These are phyloP conservation scores for Alectura lathami DNA, from an alignment of 2,113 vertebrate species.

Conservation along the genomic window DNA sequence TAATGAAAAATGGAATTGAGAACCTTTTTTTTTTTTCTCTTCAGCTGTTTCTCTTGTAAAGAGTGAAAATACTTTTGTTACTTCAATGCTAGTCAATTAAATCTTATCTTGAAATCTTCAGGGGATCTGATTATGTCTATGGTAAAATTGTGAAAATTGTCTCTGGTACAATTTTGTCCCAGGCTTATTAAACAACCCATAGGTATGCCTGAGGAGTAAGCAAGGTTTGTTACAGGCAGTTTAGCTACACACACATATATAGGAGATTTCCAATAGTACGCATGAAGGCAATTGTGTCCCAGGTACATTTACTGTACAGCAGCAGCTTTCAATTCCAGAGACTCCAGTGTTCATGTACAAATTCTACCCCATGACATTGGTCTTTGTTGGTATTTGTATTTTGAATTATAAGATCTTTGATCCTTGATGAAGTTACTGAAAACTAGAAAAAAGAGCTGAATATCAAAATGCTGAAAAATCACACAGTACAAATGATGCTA, in stretches of 20 bases:
- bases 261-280: fast-evolving
- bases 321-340: not conserved
- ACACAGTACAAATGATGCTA: not conserved
- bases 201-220: not conserved
- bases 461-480: not conserved
- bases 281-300: not conserved
- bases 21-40: not conserved
- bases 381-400: not conserved
- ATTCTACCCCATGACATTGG: not conserved
- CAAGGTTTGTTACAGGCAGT: not conserved
- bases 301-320: not conserved
- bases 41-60: not conserved
- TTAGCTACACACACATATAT: not conserved
- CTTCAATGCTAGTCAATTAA: not conserved
- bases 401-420: not conserved
- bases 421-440: not conserved
- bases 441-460: not conserved
- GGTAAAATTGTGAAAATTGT: not conserved
- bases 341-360: not conserved
- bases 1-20: not conserved
- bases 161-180: not conserved
- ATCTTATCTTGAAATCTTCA: not conserved
- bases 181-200: not conserved
- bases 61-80: not conserved
- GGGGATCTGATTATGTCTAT: not conserved